Base-by-base conservation (phyloP, 2,797 vertebrate genomes). In the Sebastes matsubarae region DNA sequence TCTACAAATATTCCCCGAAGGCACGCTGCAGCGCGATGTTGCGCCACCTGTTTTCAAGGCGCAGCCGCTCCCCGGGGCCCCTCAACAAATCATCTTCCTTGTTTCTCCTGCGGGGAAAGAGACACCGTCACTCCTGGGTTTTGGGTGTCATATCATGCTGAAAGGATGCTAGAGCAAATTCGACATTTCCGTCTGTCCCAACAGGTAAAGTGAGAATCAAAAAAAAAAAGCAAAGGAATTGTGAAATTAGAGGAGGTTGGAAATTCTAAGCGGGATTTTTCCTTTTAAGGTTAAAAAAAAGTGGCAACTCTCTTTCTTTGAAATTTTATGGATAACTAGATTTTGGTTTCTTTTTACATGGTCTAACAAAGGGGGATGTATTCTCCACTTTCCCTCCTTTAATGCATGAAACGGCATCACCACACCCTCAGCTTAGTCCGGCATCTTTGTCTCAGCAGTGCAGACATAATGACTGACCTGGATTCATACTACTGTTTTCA, bases 1-100 rank as follows among this genome's bases (percentile, higher is more conserved):
- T 92, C 93, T 94, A 93, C 93, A 95, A 94, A 95, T 94, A 95
- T 93, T 95, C 94, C 94, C 94, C 65, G 87, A 93, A 95, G 94
- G 94, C 93, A 93, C 64, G 80, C 87, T 90, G 91, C 90, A 76
- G 89, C 73, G 92, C 83, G 84, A 90, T 94, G 92, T 94, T 92
- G 92, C 90, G 88, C 94, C 94, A 95, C 94, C 94, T 95, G 94
- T 95, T 95, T 95, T 94, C 94, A 95, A 95, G 94, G 94, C 92
- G 81, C 90, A 89, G 77, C 70, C 10, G 42, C 60, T 94, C 94
- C 94, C 94, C 10, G 38, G 94, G 94, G 94, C 83, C 89, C 86
- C 92, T 92, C 93, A 89, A 94, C 93, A 94, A 95, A 95, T 95
- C 93, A 93, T 94, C 93, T 93, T 88, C 88, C 92, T 85, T 94